Base-by-base conservation (phyloP, 2,113 vertebrate species). In the Elephas maximus region DNA sequence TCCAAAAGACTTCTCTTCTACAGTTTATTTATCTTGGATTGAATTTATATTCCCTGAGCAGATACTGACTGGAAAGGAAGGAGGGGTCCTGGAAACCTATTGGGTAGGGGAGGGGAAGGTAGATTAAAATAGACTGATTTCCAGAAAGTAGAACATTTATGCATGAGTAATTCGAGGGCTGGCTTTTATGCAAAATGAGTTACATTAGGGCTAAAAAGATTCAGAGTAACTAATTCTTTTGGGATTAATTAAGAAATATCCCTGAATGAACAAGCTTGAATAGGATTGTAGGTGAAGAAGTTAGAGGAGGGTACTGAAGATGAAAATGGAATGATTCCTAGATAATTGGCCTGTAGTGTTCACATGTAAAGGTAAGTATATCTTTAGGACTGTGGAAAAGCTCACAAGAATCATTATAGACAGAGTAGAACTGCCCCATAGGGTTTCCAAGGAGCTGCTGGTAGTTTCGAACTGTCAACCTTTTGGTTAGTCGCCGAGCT, bases 101-200 rank as follows among this genome's bases (percentile, higher is more conserved):
- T 79, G 53, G 23, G 57, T 60, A 62, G 45, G 0, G 45, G 0
- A 48, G 77, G 62, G 37, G 51, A 67, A 78, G 51, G 62, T 28
- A 53, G 41, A 90, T 79, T 69, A 79, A 91, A 83, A 91, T 69
- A 85, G 65, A 74, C 15, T 60, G 57, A 81, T 93, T 95, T 81
- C 33, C 74, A 88, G 80, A 95, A 94, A 91, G 82, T 18, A 65
- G 71, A 79, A 97, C 83, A 91, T 83, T 65, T 74, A 21, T 41
- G 8, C 21, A 7, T 74, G 53, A 84, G n/a, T 89, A 91, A 95
- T 83, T 83, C 91, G 62, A 69, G 44, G 41, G 63, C 12, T 44
- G 45, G 24, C 57, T 37, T 17, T 83, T 92, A 85, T 12, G 37
- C 37, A 79, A 77, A 80, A 74, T 90, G 20, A 80, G 73, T 94